These are phyloP conservation scores for Sarcophaga peregrina DNA, from an alignment of 1,140 invertebrate genomes.

Conservation along the genomic window DNA sequence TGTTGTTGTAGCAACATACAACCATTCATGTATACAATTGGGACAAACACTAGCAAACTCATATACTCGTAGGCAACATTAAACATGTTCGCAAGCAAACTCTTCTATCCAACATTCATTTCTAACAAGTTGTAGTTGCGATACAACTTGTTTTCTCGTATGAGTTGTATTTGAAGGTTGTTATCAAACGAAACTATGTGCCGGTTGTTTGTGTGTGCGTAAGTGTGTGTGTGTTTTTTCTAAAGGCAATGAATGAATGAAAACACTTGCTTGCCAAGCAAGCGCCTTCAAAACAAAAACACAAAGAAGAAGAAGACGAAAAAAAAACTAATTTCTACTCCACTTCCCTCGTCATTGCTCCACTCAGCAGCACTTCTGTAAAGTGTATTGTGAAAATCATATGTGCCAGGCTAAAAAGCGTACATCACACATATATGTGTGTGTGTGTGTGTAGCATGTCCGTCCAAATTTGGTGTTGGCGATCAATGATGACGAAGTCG, in stretches of 20 bases:
- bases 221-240: neutral
- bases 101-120: neutral
- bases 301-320: too few relatives aligned
- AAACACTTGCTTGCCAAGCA: neutral
- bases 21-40: neutral
- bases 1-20: neutral
- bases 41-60: conserved; percentile 1
- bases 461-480: neutral
- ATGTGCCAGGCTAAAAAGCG: neutral
- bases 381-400: neutral
- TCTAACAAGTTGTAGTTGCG: neutral
- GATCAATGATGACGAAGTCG: neutral
- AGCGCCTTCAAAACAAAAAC: too few relatives aligned
- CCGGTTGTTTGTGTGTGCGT: neutral
- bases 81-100: neutral
- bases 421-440: neutral
- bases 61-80: neutral
- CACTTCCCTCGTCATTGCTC: too few relatives aligned
- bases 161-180: conserved; percentile 10
- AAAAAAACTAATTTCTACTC: too few relatives aligned
- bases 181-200: conserved; percentile 2
- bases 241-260: neutral
- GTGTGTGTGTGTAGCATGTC: neutral
- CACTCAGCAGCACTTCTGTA: too few relatives aligned
- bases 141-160: neutral